These are phyloP conservation scores for Clamator glandarius DNA, from an alignment of 2,797 vertebrate species.

Conservation along the genomic window DNA sequence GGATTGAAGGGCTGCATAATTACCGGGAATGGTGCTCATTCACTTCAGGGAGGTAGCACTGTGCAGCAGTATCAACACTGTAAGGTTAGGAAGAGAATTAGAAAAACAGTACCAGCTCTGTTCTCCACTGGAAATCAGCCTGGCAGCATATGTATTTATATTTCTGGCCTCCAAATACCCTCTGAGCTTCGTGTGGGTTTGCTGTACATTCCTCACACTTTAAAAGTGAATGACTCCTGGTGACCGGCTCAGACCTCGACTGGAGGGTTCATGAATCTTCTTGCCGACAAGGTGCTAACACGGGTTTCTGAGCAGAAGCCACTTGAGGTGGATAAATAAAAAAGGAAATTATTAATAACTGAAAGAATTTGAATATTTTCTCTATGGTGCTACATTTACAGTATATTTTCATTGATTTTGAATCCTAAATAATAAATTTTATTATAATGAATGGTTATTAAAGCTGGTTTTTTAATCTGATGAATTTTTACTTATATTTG, in stretches of 20 bases:
- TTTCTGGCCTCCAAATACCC: neutral
- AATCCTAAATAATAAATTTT: neutral
- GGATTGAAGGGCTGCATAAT: constrained; percentile 52
- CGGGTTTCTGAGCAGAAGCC: neutral
- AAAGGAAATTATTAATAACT: neutral
- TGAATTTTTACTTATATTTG: neutral
- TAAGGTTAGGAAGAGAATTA: neutral
- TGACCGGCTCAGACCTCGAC: neutral
- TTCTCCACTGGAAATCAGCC: neutral
- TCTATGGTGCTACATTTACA: neutral
- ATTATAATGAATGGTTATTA: neutral
- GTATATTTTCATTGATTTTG: neutral
- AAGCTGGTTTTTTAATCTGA: neutral
- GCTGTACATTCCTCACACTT: neutral
- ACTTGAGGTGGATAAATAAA: neutral
- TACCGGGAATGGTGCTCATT: constrained; percentile 15
- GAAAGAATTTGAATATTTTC: neutral
- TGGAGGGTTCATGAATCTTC: neutral
- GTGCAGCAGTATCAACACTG: neutral
- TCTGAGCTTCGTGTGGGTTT: neutral
- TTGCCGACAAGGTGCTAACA: neutral
- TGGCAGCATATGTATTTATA: neutral
- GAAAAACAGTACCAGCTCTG: neutral
- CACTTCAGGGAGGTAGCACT: neutral
- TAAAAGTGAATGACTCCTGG: neutral